Evolutionary conservation across 2,888 invertebrate species (phyloP), one percentile per base, ranked within the genome.

Genomic region (Chirona hameri): DNA sequence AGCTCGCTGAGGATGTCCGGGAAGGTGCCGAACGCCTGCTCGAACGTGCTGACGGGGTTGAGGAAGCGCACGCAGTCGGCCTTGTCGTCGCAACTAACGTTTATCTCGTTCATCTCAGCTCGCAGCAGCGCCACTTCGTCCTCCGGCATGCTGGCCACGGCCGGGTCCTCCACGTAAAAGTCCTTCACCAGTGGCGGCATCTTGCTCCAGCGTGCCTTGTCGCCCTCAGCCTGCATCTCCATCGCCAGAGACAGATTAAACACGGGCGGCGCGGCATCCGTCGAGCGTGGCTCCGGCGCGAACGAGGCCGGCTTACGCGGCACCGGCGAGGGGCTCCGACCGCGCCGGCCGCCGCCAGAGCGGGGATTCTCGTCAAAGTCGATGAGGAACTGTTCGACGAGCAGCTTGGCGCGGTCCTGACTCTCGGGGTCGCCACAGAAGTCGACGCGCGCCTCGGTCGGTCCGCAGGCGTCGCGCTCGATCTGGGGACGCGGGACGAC

Each of bases 1-100:
- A 98, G 94, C 89, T 96, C 94, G 0, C 89, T 89, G 84, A 98
- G 87, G 82, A 98, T 93, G 86, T 95, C 95, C 12, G 96, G 96
- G 88, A 94, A 96, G 82, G 92, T 88, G 84, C 91, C 89, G 87
- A 95, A 96, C 81, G 94, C 94, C 86, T 97, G 94, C 85, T 94
- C 92, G 89, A 98, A 98, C 65, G 91, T 93, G 85, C 89, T 86
- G 0, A 95, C 91, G 24, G 95, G 95, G 87, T 95, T 95, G 0
- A 94, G 94, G 84, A 95, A 21, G 9, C 21, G 76, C 7, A 84
- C 79, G 5, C 4, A 15, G 2, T n/a, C 10, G 7, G 7, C 52
- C 12, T 18, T 5, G 3, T 80, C 48, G 52, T 79, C 79, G 52
- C 52, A 80, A 27, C 27, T n/a, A 2, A 80, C 79, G 52, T 52